phyloP scores from a whole-genome alignment of 2,888 invertebrate species.

The Lycia hirtaria region DNA sequence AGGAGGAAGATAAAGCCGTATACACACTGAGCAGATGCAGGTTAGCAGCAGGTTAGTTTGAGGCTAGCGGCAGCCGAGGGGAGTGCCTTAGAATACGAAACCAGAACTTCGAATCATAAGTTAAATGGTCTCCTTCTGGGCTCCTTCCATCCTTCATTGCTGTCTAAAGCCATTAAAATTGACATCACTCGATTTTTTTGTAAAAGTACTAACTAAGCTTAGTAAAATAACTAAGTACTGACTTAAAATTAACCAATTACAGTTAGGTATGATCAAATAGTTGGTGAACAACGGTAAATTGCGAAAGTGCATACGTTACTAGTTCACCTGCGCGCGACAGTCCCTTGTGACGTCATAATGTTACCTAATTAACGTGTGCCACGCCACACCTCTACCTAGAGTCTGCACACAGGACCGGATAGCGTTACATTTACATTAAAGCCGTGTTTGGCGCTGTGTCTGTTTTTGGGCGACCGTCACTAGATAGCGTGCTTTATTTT shows the following conservation, averaged over 20 bases:
- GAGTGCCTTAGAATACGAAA: too few relatives aligned
- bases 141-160: too few relatives aligned
- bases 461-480: neutral
- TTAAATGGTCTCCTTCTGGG: too few relatives aligned
- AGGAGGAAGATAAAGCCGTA: too few relatives aligned
- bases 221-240: slow-evolving; percentile 1
- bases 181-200: too few relatives aligned
- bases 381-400: too few relatives aligned
- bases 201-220: too few relatives aligned
- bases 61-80: too few relatives aligned
- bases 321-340: slow-evolving; percentile 59
- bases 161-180: too few relatives aligned
- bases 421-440: slow-evolving; percentile 6
- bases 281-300: slow-evolving; percentile 55
- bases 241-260: neutral
- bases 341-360: slow-evolving; percentile 72
- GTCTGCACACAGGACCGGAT: slow-evolving; percentile 25
- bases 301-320: slow-evolving; percentile 61
- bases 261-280: slow-evolving; percentile 43
- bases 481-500: neutral
- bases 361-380: slow-evolving; percentile 73
- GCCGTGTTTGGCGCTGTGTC: neutral
- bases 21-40: too few relatives aligned
- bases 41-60: too few relatives aligned
- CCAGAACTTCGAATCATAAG: too few relatives aligned